phyloP scores from a whole-genome alignment of 1,140 invertebrate species.

The Anadara kagoshimensis region DNA sequence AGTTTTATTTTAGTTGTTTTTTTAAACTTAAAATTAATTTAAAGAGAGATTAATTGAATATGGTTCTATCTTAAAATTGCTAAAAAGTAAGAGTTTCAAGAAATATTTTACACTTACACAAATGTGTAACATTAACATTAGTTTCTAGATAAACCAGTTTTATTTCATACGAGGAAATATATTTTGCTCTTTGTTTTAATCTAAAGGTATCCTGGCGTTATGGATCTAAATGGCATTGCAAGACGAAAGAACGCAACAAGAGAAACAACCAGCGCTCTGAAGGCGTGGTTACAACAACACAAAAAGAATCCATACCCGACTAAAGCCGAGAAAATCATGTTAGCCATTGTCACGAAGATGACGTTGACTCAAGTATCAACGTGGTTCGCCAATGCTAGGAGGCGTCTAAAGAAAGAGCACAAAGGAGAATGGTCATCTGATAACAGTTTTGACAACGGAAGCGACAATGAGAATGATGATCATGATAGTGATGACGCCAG shows the following conservation, averaged over 20 bases:
- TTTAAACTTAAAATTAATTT: neutral
- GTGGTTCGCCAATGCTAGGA: conserved; percentile 73
- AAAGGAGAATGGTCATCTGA: conserved; percentile 76
- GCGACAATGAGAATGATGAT: conserved; percentile 13
- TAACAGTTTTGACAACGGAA: conserved; percentile 10
- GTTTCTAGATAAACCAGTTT: neutral
- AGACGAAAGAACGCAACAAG: conserved; percentile 95
- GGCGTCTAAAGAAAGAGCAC: conserved; percentile 94
- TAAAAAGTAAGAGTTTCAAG: neutral
- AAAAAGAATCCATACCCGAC: conserved; percentile 99
- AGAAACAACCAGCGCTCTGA: conserved; percentile 94
- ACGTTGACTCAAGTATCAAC: conserved; percentile 88
- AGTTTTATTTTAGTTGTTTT: neutral
- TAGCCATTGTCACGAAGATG: conserved; percentile 99
- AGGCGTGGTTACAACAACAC: conserved; percentile 99
- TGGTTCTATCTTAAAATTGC: neutral
- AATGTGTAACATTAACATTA: neutral
- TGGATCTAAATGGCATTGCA: conserved; percentile 82
- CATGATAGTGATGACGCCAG: neutral
- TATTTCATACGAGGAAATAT: neutral
- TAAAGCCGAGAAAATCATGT: conserved; percentile 98
- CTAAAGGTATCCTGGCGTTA: neutral
- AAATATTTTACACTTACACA: neutral
- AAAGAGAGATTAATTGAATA: neutral
- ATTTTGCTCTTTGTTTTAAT: neutral